Conservation (phyloP, 2,113 vertebrate genomes). For the Thunnus thynnus region DNA sequence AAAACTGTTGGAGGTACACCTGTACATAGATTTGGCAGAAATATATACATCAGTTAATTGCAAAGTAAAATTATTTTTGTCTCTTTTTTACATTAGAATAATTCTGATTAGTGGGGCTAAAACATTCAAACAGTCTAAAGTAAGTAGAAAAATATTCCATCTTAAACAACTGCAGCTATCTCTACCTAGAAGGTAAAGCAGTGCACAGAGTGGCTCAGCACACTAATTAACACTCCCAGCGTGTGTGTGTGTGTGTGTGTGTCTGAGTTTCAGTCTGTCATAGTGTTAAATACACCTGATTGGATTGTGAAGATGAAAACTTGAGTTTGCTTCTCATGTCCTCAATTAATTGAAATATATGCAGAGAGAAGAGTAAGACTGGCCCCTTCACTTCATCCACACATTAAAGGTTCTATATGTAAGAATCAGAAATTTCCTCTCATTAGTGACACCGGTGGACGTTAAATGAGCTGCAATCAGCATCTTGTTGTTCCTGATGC, state of each 20-base stretch:
- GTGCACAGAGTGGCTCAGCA: conserved; percentile 44
- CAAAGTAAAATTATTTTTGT: background rate
- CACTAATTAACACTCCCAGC: conserved; percentile 73
- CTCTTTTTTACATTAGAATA: background rate
- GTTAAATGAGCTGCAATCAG: too few species aligned
- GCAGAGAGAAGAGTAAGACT: conserved; percentile 69
- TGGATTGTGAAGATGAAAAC: conserved; percentile 80
- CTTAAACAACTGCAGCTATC: conserved; percentile 29
- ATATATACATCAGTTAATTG: background rate
- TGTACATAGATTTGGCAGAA: background rate
- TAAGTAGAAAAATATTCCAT: conserved; percentile 10
- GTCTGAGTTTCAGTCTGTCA: conserved; percentile 22
- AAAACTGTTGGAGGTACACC: background rate
- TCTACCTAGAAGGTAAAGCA: conserved; percentile 40
- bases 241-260: conserved; percentile 23
- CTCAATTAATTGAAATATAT: conserved; percentile 83
- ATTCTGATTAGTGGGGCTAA: background rate
- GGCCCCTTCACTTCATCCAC: conserved; percentile 53
- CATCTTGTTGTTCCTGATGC: too few species aligned
- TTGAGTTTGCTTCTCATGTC: conserved; percentile 67
- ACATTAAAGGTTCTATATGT: conserved; percentile 23
- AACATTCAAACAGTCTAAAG: conserved; percentile 6
- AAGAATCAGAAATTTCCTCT: too few species aligned
- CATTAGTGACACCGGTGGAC: too few species aligned
- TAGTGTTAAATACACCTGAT: conserved; percentile 71